Evolutionary conservation across 2,888 invertebrate species (phyloP).

Genomic region (Deilephila porcellus): DNA sequence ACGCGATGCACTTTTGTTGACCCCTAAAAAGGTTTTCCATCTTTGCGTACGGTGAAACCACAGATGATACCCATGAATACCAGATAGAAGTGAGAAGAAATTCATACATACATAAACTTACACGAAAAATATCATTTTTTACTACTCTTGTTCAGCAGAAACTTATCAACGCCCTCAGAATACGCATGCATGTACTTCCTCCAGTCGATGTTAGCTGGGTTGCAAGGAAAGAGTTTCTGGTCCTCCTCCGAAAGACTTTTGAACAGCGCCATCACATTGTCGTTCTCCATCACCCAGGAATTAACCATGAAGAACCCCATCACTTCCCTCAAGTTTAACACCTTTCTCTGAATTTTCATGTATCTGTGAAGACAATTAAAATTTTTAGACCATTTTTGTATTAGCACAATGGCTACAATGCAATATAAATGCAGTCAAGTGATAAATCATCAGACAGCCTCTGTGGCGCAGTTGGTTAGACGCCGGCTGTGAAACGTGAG

Average conservation of each 20-base stretch:
- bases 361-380: constrained; percentile 7
- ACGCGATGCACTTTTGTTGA: too few relatives aligned
- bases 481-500: too few relatives aligned
- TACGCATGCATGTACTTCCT: constrained; percentile 22
- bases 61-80: too few relatives aligned
- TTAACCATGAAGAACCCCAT: background rate
- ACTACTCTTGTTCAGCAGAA: background rate
- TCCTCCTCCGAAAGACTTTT: constrained; percentile 24
- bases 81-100: background rate
- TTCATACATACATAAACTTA: background rate
- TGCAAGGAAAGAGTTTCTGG: constrained; percentile 21
- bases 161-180: constrained; percentile 20
- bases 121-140: background rate
- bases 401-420: too few relatives aligned
- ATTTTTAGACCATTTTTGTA: background rate
- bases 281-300: constrained; percentile 3
- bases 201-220: constrained; percentile 23
- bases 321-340: background rate
- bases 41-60: too few relatives aligned
- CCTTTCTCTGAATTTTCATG: constrained; percentile 4
- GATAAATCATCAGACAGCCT: too few relatives aligned
- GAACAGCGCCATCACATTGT: background rate
- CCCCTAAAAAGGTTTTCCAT: too few relatives aligned
- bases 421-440: too few relatives aligned
- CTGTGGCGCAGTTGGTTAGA: too few relatives aligned